Conservation (phyloP, 2,888 invertebrate species). For the Metacarcinus magister region DNA sequence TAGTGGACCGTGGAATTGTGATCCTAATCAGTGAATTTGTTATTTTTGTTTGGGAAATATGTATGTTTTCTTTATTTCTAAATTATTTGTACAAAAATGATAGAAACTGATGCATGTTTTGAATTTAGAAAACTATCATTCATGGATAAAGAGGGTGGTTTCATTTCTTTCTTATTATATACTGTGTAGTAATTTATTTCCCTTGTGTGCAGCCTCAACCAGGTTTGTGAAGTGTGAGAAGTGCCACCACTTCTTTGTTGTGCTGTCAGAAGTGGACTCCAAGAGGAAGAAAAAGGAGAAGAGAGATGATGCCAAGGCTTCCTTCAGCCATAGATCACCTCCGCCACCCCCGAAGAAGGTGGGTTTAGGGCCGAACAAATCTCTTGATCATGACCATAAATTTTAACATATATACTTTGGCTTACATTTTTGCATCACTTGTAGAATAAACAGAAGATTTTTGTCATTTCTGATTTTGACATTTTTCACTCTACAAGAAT, state of each 20-base stretch:
- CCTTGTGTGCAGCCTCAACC: slow-evolving; percentile 89
- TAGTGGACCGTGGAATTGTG: neutral
- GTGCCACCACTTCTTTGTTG: slow-evolving; percentile 98
- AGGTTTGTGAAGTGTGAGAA: slow-evolving; percentile 99
- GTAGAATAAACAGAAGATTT: neutral
- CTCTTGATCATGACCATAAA: neutral
- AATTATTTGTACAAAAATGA: neutral
- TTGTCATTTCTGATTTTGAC: neutral
- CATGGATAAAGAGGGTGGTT: neutral
- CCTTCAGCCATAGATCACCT: slow-evolving; percentile 90
- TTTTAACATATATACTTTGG: neutral
- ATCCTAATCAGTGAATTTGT: neutral
- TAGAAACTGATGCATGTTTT: neutral
- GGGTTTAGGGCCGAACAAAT: neutral
- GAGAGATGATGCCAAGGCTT: slow-evolving; percentile 89
- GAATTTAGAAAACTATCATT: neutral
- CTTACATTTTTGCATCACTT: neutral
- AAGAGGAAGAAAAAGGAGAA: slow-evolving; percentile 88
- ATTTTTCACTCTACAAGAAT: too few relatives aligned
- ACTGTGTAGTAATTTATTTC: slow-evolving; percentile 48
- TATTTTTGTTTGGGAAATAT: neutral
- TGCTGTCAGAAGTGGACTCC: slow-evolving; percentile 95
- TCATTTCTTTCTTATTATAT: neutral
- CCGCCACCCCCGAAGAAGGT: slow-evolving; percentile 96
- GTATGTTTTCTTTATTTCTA: neutral